Percentiles rank a stretch among this genome's conserved stretches.
phyloP scores from a whole-genome alignment of 2,113 vertebrate species.

The Sisor rabdophorus region DNA sequence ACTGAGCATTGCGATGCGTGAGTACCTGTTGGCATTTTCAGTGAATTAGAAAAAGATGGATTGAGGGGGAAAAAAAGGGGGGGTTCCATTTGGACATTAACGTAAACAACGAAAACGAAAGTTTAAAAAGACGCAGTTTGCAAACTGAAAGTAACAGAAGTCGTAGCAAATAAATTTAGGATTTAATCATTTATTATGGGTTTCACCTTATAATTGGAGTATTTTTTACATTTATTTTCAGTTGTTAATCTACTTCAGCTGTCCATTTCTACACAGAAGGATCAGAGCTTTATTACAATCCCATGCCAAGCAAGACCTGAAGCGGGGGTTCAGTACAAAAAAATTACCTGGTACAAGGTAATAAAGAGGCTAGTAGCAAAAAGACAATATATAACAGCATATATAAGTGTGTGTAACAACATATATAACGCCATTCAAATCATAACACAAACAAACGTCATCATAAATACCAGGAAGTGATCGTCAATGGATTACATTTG shows the following conservation, averaged over 20 bases:
- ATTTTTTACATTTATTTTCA: constrained; percentile 1
- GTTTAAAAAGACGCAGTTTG: neutral
- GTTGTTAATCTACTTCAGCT: constrained; percentile 20
- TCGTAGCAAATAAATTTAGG: no score
- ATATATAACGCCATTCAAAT: neutral
- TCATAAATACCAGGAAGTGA: neutral
- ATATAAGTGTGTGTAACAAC: neutral
- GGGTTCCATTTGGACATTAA: neutral
- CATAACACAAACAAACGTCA: neutral
- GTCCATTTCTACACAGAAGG: neutral
- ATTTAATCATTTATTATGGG: neutral
- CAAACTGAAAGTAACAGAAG: neutral
- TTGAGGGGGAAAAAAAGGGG: neutral
- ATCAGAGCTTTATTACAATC: constrained; percentile 7
- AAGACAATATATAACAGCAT: neutral
- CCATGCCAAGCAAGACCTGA: constrained; percentile 42
- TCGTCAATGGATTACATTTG: neutral
- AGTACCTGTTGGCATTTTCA: neutral
- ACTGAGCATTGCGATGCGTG: neutral
- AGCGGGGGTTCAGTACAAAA: constrained; percentile 40
- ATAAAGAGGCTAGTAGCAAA: neutral
- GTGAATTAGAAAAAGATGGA: neutral
- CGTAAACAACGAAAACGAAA: constrained; percentile 15
- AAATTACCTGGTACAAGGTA: constrained; percentile 53
- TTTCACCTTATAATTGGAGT: neutral